phyloP scores from a whole-genome alignment of 2,113 vertebrate genomes.

The Melanerpes formicivorus region DNA sequence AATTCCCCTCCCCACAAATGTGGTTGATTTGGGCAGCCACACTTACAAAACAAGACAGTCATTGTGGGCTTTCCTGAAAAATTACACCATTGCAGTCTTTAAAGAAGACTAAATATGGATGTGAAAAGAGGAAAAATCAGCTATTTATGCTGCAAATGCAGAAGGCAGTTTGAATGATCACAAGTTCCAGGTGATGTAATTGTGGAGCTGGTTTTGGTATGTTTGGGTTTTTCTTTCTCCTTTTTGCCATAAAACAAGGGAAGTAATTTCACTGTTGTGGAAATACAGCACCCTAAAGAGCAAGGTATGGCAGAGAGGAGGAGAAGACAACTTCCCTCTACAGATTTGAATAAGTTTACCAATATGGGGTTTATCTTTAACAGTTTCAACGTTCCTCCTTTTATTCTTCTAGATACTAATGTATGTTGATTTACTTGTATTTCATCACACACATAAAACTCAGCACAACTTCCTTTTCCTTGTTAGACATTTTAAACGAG shows the following conservation, averaged over 20 bases:
- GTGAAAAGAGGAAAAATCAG: not conserved
- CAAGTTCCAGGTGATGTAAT: not conserved
- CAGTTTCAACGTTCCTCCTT: not conserved
- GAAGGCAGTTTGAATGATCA: not conserved
- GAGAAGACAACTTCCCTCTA: not conserved
- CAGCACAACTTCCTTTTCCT: not conserved
- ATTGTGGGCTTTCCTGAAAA: not conserved
- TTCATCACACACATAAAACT: not conserved
- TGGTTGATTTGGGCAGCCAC: not conserved
- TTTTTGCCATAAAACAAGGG: not conserved
- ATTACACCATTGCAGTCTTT: not conserved
- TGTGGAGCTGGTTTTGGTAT: not conserved
- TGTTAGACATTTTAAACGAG: not conserved
- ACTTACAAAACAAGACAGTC: not conserved
- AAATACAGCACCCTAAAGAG: not conserved
- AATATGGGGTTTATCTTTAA: not conserved
- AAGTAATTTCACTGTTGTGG: not conserved
- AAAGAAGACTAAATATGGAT: not conserved
- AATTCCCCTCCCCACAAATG: not conserved
- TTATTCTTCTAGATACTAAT: not conserved
- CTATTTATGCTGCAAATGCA: not conserved
- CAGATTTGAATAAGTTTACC: not conserved
- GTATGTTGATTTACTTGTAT: not conserved
- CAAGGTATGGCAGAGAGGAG: not conserved
- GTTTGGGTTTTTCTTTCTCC: not conserved